These are phyloP conservation scores for Philaenus spumarius DNA, from an alignment of 1,140 invertebrate genomes.

Conservation along the genomic window DNA sequence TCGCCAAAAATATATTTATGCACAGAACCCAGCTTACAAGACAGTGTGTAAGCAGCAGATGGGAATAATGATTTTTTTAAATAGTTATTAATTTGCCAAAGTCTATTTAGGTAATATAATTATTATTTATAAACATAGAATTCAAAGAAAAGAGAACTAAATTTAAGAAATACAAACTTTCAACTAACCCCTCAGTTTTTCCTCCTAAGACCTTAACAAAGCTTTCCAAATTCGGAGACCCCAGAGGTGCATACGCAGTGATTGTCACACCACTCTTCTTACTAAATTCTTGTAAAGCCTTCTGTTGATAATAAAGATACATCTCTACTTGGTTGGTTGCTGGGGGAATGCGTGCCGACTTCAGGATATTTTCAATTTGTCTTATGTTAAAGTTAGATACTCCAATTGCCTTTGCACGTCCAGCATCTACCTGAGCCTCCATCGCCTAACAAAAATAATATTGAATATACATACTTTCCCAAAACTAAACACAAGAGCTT, in stretches of 20 bases:
- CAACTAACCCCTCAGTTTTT: constrained; percentile 30
- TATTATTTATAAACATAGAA: no score
- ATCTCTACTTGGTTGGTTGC: constrained; percentile 63
- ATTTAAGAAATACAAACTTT: no score
- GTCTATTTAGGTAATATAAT: no score
- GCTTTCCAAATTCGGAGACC: constrained; percentile 28
- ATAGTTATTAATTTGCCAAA: no score
- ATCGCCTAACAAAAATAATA: constrained; percentile 51
- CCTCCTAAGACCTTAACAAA: neutral
- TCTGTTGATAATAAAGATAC: constrained; percentile 56
- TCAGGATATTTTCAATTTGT: constrained; percentile 57
- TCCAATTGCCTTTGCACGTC: constrained; percentile 61
- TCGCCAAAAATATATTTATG: no score
- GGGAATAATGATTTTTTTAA: no score
- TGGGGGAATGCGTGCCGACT: constrained; percentile 57
- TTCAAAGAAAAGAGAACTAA: no score
- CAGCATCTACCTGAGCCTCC: constrained; percentile 61
- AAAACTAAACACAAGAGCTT: no score
- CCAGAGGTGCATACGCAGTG: constrained; percentile 55
- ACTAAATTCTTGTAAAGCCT: constrained; percentile 50
- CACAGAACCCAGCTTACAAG: no score
- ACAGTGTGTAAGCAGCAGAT: no score
- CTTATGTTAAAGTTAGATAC: constrained; percentile 72
- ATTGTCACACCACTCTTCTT: constrained; percentile 45
- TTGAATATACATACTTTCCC: no score